Percentiles rank a stretch among this genome's conserved stretches.
Conservation (phyloP, 1,140 invertebrate species). For the Sarcophaga bullata region DNA sequence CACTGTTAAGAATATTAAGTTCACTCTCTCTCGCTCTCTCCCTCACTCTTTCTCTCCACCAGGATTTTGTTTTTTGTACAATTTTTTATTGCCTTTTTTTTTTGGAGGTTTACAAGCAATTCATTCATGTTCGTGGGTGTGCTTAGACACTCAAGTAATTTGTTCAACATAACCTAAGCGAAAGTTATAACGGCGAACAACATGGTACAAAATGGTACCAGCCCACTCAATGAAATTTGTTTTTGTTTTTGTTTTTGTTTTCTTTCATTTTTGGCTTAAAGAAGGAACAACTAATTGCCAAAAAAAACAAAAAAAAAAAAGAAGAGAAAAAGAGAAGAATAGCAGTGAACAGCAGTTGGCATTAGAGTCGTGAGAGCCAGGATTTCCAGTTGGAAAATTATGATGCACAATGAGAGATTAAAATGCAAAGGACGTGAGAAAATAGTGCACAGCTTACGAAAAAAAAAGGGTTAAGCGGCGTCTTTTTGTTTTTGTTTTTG, state of each 20-base stretch:
- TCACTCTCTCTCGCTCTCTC: background rate
- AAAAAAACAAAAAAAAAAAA: background rate
- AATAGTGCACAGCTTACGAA: too few species aligned
- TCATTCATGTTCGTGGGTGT: conserved; percentile 27
- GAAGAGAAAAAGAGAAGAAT: too few species aligned
- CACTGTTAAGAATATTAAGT: conserved; percentile 11
- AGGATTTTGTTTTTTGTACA: background rate
- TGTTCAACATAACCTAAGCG: background rate
- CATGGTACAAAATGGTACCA: conserved; percentile 4
- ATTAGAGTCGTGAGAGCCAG: background rate
- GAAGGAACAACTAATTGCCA: background rate
- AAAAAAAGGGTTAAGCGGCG: too few species aligned
- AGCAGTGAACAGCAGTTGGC: background rate
- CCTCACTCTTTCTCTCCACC: background rate
- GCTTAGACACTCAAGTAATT: conserved; percentile 23
- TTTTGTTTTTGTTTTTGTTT: background rate
- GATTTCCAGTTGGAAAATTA: conserved; percentile 17
- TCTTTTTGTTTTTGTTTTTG: too few species aligned
- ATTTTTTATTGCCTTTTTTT: background rate
- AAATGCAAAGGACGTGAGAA: background rate
- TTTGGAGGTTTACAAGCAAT: background rate
- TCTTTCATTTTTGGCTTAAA: background rate
- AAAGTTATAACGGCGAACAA: background rate
- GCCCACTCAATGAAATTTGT: conserved; percentile 35
- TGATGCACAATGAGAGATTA: background rate